A percentile compares a stretch with the other conserved stretches of the same genome.
Evolutionary conservation across 2,797 vertebrate species (phyloP).

Genomic region (Acanthurus tractus): DNA sequence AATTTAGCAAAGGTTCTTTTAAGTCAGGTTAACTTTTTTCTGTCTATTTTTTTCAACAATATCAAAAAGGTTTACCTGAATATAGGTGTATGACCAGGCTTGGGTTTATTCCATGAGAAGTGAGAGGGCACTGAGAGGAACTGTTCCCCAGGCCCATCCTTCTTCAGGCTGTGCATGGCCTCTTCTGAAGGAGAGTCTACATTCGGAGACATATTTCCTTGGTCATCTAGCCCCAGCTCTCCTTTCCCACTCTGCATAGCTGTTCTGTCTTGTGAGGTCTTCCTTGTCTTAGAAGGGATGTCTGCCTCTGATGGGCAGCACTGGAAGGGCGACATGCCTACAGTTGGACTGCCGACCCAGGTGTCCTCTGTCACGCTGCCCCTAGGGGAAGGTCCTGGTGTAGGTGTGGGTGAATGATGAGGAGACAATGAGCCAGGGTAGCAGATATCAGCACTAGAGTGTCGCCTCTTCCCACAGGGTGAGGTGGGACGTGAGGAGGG

Average conservation of each 20-base stretch:
- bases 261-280: conserved; percentile 96
- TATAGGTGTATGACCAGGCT: conserved; percentile 96
- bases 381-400: conserved; percentile 95
- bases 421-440: conserved; percentile 92
- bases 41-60: conserved; percentile 3
- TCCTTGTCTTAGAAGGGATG: conserved; percentile 97
- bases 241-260: conserved; percentile 89
- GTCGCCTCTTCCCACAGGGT: conserved; percentile 96
- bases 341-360: conserved; percentile 90
- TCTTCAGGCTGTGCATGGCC: conserved; percentile 90
- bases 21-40: background rate
- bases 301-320: conserved; percentile 94
- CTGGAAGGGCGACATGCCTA: conserved; percentile 92
- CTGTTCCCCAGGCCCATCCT: conserved; percentile 93
- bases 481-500: conserved; percentile 97
- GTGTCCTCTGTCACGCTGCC: conserved; percentile 97
- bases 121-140: conserved; percentile 98
- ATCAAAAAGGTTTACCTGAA: conserved; percentile 90
- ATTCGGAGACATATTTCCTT: conserved; percentile 90
- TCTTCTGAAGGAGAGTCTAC: conserved; percentile 93
- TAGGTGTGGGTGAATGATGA: conserved; percentile 95
- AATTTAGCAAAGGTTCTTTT: background rate
- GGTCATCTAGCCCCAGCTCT: conserved; percentile 91
- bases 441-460: conserved; percentile 98
- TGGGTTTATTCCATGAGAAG: conserved; percentile 99